Evolutionary conservation across 2,888 invertebrate genomes (phyloP).

Genomic region (Cryptocephalus moraei): DNA sequence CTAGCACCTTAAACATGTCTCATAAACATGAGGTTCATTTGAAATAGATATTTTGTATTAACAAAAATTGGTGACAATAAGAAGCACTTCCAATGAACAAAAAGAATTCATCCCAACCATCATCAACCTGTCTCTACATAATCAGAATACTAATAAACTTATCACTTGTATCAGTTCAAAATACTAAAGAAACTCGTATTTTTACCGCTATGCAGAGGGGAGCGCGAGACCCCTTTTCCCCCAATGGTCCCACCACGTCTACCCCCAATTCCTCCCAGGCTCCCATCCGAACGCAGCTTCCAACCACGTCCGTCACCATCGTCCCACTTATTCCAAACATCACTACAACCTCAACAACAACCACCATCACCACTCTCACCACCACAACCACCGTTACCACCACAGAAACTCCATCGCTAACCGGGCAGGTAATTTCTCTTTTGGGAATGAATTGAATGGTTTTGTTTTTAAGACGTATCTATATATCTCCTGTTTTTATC

Average conservation of each 20-base stretch:
- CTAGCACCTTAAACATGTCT: too few species aligned
- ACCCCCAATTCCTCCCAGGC: slow-evolving; percentile 88
- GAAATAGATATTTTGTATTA: too few species aligned
- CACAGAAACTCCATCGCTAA: slow-evolving; percentile 50
- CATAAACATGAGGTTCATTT: too few species aligned
- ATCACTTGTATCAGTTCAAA: background rate
- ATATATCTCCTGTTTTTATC: too few species aligned
- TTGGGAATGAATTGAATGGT: too few species aligned
- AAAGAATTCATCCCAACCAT: background rate
- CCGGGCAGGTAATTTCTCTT: slow-evolving; percentile 43
- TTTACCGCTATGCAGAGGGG: slow-evolving; percentile 31
- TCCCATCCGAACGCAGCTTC: slow-evolving; percentile 67
- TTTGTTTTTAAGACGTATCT: too few species aligned
- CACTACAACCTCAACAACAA: slow-evolving; percentile 51
- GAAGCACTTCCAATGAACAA: too few species aligned
- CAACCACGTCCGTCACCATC: slow-evolving; percentile 31
- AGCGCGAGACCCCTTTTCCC: slow-evolving; percentile 79
- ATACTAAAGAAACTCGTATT: background rate
- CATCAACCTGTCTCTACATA: slow-evolving; percentile 3
- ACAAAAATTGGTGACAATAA: too few species aligned
- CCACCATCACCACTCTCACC: slow-evolving; percentile 49
- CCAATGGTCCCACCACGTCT: slow-evolving; percentile 92
- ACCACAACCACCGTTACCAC: slow-evolving; percentile 50
- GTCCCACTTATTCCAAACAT: slow-evolving; percentile 44
- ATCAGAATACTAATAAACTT: background rate